Percentiles rank a stretch among this genome's conserved stretches.
Conservation (phyloP, 2,888 invertebrate genomes). For the Philereme transversata region DNA sequence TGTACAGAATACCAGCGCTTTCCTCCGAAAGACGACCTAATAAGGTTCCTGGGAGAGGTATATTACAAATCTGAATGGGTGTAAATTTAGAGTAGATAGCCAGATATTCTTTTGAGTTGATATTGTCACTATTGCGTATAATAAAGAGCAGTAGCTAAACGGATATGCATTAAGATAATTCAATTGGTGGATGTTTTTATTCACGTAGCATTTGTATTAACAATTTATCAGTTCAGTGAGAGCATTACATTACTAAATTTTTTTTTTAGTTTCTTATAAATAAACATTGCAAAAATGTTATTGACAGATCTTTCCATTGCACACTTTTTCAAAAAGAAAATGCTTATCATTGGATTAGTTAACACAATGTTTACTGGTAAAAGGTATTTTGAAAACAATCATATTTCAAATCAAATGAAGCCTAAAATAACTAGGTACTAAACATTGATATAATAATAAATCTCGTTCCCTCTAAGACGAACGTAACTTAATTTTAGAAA, state of each 20-base stretch:
- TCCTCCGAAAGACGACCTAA: too few relatives aligned
- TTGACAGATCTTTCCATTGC: too few relatives aligned
- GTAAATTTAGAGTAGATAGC: too few relatives aligned
- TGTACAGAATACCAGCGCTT: too few relatives aligned
- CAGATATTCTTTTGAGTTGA: neutral
- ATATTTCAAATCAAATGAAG: neutral
- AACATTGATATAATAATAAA: neutral
- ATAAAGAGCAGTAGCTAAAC: slow-evolving; percentile 2
- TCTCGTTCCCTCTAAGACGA: neutral
- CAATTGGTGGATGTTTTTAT: slow-evolving; percentile 1
- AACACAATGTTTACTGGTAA: too few relatives aligned
- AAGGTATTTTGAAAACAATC: neutral
- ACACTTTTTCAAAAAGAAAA: too few relatives aligned
- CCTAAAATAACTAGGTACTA: neutral
- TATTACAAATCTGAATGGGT: too few relatives aligned
- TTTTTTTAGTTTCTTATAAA: neutral
- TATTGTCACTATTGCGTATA: slow-evolving; percentile 8
- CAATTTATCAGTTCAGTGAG: neutral
- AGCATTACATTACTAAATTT: neutral
- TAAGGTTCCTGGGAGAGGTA: too few relatives aligned
- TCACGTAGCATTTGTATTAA: neutral
- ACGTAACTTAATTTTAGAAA: slow-evolving; percentile 3
- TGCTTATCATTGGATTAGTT: too few relatives aligned
- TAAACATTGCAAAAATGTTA: too few relatives aligned
- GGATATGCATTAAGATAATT: slow-evolving; percentile 6